Evolutionary conservation across 2,113 vertebrate genomes (phyloP).

Genomic region (Oncorhynchus keta): DNA sequence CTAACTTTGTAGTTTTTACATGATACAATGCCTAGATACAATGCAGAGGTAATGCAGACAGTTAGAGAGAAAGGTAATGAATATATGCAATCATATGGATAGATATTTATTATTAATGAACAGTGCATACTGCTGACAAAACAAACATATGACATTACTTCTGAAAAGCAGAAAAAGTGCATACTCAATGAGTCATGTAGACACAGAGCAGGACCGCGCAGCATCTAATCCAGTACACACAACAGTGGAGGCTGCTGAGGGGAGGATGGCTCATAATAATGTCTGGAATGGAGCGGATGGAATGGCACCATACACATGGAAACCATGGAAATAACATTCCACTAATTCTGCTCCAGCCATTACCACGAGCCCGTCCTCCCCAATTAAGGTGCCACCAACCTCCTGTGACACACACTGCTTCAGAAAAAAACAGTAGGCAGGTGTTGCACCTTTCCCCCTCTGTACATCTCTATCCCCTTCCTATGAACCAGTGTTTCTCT

Average conservation of each 20-base stretch:
- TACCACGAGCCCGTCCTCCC: too few relatives aligned
- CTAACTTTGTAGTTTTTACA: neutral
- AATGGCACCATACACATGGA: too few relatives aligned
- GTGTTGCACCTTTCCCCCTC: slow-evolving; percentile 41
- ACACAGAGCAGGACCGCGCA: neutral
- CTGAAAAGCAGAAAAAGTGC: slow-evolving; percentile 2
- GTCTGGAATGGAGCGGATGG: too few relatives aligned
- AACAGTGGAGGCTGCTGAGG: too few relatives aligned
- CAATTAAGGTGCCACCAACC: too few relatives aligned
- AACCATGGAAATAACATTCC: too few relatives aligned
- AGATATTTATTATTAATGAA: slow-evolving; percentile 2
- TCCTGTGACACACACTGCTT: neutral
- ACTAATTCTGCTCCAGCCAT: too few relatives aligned
- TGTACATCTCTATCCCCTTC: slow-evolving; percentile 45
- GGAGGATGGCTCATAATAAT: too few relatives aligned
- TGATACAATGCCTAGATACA: neutral
- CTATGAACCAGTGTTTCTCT: slow-evolving; percentile 39
- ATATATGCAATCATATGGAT: neutral
- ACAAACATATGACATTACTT: slow-evolving; percentile 5
- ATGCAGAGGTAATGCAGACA: slow-evolving; percentile 2
- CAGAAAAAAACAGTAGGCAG: slow-evolving; percentile 7
- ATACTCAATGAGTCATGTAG: neutral
- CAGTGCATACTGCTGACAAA: neutral
- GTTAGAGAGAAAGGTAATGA: neutral
- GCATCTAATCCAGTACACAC: neutral